Conservation (phyloP, 2,888 invertebrate genomes). For the Melitaea athalia region DNA sequence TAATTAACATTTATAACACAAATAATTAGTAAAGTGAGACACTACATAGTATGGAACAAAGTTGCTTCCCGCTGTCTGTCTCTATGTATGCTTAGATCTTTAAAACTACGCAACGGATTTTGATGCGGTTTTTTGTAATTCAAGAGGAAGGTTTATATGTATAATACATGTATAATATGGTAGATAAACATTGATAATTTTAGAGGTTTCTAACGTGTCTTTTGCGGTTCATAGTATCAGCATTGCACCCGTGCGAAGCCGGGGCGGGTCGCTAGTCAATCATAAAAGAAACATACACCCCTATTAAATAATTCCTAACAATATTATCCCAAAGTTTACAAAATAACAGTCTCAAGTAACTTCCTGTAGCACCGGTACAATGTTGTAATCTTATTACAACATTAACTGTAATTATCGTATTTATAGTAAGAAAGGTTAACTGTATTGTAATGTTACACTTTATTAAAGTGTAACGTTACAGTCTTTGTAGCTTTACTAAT, state of each 20-base stretch:
- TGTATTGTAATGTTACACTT: constrained; percentile 25
- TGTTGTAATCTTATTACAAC: constrained; percentile 16
- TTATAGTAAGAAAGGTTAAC: constrained; percentile 11
- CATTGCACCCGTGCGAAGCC: too few relatives aligned
- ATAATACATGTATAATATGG: too few relatives aligned
- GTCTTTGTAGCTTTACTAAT: constrained; percentile 18
- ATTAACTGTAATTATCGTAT: constrained; percentile 29
- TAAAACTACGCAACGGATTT: too few relatives aligned
- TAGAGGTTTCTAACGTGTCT: too few relatives aligned
- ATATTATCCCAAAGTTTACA: constrained; percentile 17
- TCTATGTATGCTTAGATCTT: too few relatives aligned
- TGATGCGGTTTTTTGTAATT: too few relatives aligned
- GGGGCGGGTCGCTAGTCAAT: too few relatives aligned
- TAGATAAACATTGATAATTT: too few relatives aligned
- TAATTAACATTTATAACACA: not conserved
- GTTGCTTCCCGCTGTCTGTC: too few relatives aligned
- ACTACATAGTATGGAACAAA: too few relatives aligned
- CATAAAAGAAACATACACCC: not conserved
- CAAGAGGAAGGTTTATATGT: too few relatives aligned
- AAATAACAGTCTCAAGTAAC: constrained; percentile 31
- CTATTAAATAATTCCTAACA: constrained; percentile 1
- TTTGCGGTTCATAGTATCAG: too few relatives aligned
- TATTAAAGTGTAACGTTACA: constrained; percentile 29
- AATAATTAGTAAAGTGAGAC: not conserved
- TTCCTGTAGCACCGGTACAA: constrained; percentile 26